Evolutionary conservation across 2,797 vertebrate species (phyloP).

Genomic region (Acanthornis magna): DNA sequence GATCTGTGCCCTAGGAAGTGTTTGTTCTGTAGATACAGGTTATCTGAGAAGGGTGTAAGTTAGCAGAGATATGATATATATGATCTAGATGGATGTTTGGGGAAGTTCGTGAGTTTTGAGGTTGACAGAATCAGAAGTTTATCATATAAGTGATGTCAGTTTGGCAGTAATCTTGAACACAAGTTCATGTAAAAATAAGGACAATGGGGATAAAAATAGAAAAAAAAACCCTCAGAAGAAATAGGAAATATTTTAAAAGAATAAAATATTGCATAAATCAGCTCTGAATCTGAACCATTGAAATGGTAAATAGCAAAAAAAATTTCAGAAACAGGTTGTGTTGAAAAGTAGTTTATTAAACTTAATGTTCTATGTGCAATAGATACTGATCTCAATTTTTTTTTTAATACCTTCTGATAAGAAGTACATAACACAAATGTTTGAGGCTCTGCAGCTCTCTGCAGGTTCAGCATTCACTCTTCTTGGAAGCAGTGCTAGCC

Average conservation of each 20-base stretch:
- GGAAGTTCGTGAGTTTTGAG: not conserved
- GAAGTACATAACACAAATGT: not conserved
- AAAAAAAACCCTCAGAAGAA: not conserved
- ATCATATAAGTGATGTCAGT: not conserved
- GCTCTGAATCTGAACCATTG: not conserved
- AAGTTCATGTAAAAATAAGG: not conserved
- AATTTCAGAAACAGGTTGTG: not conserved
- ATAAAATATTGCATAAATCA: not conserved
- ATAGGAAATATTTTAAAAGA: not conserved
- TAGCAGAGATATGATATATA: not conserved
- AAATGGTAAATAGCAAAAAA: not conserved
- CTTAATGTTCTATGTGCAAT: not conserved
- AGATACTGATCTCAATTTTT: not conserved
- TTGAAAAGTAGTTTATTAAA: constrained; percentile 22
- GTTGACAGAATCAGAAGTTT: not conserved
- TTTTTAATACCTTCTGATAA: not conserved
- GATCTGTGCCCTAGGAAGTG: not conserved
- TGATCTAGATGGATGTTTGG: not conserved
- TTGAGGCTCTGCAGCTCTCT: not conserved
- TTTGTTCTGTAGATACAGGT: constrained; percentile 8
- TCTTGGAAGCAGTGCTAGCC: not conserved
- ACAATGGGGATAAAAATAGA: not conserved
- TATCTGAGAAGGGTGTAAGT: not conserved
- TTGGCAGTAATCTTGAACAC: not conserved
- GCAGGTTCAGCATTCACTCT: not conserved